These are phyloP conservation scores for Notoglanidium macrostoma DNA, from an alignment of 2,797 vertebrate genomes.

Conservation along the genomic window DNA sequence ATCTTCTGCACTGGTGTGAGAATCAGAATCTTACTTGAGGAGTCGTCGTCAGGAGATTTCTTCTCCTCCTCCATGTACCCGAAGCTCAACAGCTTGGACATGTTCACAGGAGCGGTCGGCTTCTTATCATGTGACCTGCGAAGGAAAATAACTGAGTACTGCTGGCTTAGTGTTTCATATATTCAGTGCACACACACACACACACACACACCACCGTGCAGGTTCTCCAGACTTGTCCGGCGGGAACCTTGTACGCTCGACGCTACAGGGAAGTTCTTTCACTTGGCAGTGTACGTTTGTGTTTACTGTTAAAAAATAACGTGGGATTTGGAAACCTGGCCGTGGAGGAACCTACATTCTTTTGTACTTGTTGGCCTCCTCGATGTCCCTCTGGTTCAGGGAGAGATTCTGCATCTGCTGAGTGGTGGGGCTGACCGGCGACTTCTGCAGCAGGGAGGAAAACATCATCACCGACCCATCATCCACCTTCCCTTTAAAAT, in stretches of 20 bases:
- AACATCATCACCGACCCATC: background rate
- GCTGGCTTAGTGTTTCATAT: background rate
- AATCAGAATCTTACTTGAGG: conserved; percentile 70
- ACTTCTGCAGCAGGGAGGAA: conserved; percentile 22
- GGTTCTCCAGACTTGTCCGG: background rate
- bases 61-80: conserved; percentile 77
- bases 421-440: conserved; percentile 54
- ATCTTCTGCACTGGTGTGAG: background rate
- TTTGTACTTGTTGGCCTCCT: conserved; percentile 72
- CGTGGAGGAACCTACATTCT: conserved; percentile 67
- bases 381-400: conserved; percentile 52
- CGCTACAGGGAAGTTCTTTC: background rate
- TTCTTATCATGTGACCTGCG: conserved; percentile 77
- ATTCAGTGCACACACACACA: background rate
- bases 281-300: background rate
- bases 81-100: conserved; percentile 81
- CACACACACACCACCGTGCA: background rate
- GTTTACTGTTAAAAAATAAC: background rate
- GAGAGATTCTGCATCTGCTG: conserved; percentile 66
- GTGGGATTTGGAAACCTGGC: too few species aligned
- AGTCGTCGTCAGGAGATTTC: conserved; percentile 73
- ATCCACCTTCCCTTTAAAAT: background rate
- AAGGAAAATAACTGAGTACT: background rate
- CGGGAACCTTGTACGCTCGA: too few species aligned
- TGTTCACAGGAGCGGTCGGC: conserved; percentile 70